Conservation (phyloP, 2,113 vertebrate genomes). For the Sebastes schlegelii region DNA sequence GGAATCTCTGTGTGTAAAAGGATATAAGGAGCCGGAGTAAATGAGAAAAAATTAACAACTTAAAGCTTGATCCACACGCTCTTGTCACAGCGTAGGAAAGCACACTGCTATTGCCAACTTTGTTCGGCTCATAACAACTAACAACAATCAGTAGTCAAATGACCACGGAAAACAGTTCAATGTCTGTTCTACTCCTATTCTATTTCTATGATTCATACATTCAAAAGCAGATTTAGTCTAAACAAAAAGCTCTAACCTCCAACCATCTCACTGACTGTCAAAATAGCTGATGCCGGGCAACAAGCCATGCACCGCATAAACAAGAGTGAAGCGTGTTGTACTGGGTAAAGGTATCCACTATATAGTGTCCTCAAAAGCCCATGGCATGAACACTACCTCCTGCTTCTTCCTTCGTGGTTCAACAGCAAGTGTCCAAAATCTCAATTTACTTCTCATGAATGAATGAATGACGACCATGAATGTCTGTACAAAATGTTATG, state of each 20-base stretch:
- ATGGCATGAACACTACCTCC: not conserved
- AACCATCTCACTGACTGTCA: slow-evolving; percentile 15
- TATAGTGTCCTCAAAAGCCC: not conserved
- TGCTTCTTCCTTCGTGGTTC: not conserved
- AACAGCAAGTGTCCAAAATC: not conserved
- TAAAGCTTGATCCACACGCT: too few species aligned
- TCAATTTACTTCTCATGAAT: not conserved
- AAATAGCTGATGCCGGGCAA: slow-evolving; percentile 50
- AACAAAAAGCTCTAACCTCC: slow-evolving; percentile 8
- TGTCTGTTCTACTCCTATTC: too few species aligned
- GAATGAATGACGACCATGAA: not conserved
- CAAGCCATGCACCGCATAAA: slow-evolving; percentile 19
- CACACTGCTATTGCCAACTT: too few species aligned
- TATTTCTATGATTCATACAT: slow-evolving; percentile 7
- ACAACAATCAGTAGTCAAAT: too few species aligned
- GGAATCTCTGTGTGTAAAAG: too few species aligned
- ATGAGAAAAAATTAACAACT: too few species aligned
- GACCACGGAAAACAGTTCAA: too few species aligned
- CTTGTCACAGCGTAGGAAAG: too few species aligned
- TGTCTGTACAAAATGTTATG: not conserved
- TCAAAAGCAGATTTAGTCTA: not conserved
- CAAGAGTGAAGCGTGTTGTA: slow-evolving; percentile 3
- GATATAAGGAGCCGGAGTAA: too few species aligned
- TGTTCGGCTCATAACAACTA: too few species aligned
- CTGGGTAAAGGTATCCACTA: not conserved